Percentiles rank a stretch among this genome's conserved stretches.
Evolutionary conservation across 2,797 vertebrate species (phyloP).

Genomic region (Meriones psammophilus): DNA sequence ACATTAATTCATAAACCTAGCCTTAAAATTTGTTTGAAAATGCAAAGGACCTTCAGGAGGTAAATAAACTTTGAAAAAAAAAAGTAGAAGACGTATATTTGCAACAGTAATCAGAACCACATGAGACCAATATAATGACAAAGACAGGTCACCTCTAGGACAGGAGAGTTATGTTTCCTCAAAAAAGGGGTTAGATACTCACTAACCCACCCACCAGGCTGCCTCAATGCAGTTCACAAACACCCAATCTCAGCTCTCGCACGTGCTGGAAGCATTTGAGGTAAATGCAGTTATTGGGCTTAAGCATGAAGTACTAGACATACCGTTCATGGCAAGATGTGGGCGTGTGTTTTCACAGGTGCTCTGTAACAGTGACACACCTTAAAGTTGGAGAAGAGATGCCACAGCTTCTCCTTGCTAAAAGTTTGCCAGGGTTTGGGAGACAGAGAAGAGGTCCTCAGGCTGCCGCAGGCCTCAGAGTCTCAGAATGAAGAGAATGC

Average conservation of each 20-base stretch:
- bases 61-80: constrained; percentile 21
- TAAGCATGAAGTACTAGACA: background rate
- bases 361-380: background rate
- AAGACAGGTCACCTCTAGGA: constrained; percentile 19
- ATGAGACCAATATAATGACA: background rate
- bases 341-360: background rate
- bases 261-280: background rate
- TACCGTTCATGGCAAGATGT: background rate
- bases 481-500: constrained; percentile 3
- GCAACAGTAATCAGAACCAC: background rate
- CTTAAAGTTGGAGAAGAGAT: background rate
- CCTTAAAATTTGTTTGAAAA: constrained; percentile 16
- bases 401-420: background rate
- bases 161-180: background rate
- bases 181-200: background rate
- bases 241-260: background rate
- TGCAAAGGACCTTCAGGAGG: background rate
- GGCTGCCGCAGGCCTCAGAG: background rate
- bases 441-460: background rate
- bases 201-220: background rate
- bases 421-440: background rate
- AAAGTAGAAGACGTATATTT: background rate
- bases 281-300: background rate
- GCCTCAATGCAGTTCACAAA: background rate
- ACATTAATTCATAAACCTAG: background rate